Evolutionary conservation across 2,797 vertebrate genomes (phyloP), one percentile per base, ranked within the genome.

Genomic region (Lithobates sylvaticus): DNA sequence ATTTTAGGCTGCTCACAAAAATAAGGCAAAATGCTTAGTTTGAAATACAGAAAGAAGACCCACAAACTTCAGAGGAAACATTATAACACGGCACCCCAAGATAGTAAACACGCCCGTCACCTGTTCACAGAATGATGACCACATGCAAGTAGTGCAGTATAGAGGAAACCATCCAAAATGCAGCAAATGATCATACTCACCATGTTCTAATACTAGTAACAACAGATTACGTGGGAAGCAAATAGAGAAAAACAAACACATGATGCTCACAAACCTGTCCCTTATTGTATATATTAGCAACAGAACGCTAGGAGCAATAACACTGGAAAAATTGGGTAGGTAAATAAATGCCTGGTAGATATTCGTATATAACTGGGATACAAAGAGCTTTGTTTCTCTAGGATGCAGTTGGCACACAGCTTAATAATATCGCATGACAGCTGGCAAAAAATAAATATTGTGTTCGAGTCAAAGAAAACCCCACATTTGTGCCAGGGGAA

Each of bases 181-280:
- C 70, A 42, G 29, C 16, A 21, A 47, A 8, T 36, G 3, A 58
- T 26, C 44, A 78, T 78, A 84, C 83, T 84, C 83, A 84, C 83
- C 83, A 34, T 1, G 50, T 72, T 34, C 18, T 72, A 39, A 69
- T 15, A 76, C 76, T 84, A 84, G 74, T 34, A 76, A 13, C n/a
- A n/a, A n/a, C n/a, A 47, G 3, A 23, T 69, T 34, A 76, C 10
- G 13, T 15, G 61, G 74, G n/a, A 71, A 69, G 77, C 84, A 83
- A 15, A 10, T n/a, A 78, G 29, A 58, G 26, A 76, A 86, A 61
- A 1, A 64, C n/a, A 84, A 76, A 77, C 27, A 58, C 23, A 27
- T n/a, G n/a, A 71, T 15, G 18, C 61, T 23, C 18, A 67, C 58
- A 78, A 18, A 21, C 2, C 29, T 9, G 23, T 23, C 23, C 61